phyloP scores from a whole-genome alignment of 2,113 vertebrate genomes.

The Speoplatyrhinus poulsoni region DNA sequence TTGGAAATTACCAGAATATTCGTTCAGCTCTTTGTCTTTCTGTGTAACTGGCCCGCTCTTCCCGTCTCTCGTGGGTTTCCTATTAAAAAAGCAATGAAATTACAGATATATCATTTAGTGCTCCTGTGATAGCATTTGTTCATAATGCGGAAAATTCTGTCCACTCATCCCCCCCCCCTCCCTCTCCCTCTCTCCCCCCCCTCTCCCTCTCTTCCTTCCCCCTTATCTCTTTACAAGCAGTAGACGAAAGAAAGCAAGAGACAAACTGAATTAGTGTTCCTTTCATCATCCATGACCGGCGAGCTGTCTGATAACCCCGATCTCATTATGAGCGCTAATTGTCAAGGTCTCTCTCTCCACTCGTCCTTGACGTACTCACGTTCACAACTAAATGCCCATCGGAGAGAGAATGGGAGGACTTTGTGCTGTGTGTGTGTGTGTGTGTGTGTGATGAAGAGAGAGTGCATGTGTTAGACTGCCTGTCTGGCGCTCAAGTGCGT shows the following conservation, averaged over 20 bases:
- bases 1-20: not conserved
- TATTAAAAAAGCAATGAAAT: constrained; percentile 35
- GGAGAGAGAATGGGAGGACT: constrained; percentile 17
- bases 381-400: constrained; percentile 31
- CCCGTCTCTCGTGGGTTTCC: not conserved
- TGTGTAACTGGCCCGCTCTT: not conserved
- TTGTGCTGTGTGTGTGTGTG: not conserved
- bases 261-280: constrained; percentile 78
- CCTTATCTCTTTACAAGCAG: constrained; percentile 38
- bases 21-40: not conserved
- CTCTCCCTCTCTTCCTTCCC: not conserved
- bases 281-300: constrained; percentile 75
- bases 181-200: constrained; percentile 6
- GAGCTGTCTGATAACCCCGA: constrained; percentile 74
- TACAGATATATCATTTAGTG: constrained; percentile 55
- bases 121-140: constrained; percentile 61
- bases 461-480: not conserved
- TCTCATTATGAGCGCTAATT: constrained; percentile 76
- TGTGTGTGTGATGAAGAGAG: not conserved
- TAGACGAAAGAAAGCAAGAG: constrained; percentile 62
- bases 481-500: constrained; percentile 31
- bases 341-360: constrained; percentile 57
- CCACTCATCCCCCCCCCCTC: not conserved
- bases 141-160: constrained; percentile 52
- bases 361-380: constrained; percentile 43